These are phyloP conservation scores for Oncorhynchus mykiss DNA, from an alignment of 2,113 vertebrate species.

Conservation along the genomic window DNA sequence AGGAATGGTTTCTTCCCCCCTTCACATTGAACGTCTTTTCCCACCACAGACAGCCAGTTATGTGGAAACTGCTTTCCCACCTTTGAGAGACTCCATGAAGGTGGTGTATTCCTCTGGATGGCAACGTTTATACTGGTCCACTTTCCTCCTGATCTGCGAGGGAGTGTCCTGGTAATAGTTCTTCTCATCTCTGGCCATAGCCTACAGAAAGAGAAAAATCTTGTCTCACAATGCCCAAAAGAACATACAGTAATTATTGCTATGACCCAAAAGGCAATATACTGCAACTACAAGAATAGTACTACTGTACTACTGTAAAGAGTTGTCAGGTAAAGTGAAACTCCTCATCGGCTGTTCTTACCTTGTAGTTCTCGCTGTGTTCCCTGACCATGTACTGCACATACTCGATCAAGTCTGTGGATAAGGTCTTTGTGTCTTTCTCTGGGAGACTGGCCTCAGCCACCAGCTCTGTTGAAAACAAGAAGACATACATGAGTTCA, in stretches of 20 bases:
- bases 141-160: slow-evolving; percentile 91
- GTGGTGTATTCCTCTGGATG: slow-evolving; percentile 78
- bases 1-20: too few species aligned
- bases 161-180: slow-evolving; percentile 98
- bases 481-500: neutral
- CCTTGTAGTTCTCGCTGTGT: slow-evolving; percentile 89
- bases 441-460: slow-evolving; percentile 80
- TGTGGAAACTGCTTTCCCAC: slow-evolving; percentile 46
- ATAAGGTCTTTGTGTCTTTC: slow-evolving; percentile 80
- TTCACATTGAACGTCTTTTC: too few species aligned
- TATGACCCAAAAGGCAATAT: too few species aligned
- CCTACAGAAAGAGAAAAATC: slow-evolving; percentile 63
- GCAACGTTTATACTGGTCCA: slow-evolving; percentile 85
- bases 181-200: slow-evolving; percentile 94
- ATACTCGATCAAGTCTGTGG: slow-evolving; percentile 85
- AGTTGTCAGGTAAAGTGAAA: too few species aligned
- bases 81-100: slow-evolving; percentile 73
- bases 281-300: too few species aligned
- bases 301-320: too few species aligned
- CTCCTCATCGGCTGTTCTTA: slow-evolving; percentile 36
- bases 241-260: too few species aligned
- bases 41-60: slow-evolving; percentile 21
- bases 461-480: slow-evolving; percentile 77
- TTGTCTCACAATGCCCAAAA: too few species aligned
- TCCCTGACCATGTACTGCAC: slow-evolving; percentile 88